Base-by-base conservation (phyloP, 2,888 invertebrate species). In the Aspidapion aeneum region DNA sequence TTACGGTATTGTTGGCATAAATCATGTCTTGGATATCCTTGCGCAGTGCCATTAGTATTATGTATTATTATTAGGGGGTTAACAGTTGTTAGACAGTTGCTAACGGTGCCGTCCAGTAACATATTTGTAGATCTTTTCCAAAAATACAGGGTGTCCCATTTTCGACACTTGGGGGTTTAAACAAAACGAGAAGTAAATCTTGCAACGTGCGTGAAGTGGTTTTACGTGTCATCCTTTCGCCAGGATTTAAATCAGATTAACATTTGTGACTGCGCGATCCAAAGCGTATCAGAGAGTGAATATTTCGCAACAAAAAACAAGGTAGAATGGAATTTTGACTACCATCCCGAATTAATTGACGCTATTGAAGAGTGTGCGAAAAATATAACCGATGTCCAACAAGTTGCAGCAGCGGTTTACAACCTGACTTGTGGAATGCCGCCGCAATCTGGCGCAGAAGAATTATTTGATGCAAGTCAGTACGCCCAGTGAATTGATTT, bases 241-340 rank as follows among this genome's bases (percentile, higher is more conserved):
- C 65, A 69, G 1, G 74, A 78, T 66, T 71, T 84, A 51, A 79
- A 79, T 51, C 74, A 75, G 21, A 77, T 82, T 65, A 75, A 81
- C 50, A 80, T 85, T 69, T 85, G 84, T 66, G 76, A 78, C 1
- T 77, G 81, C 56, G 82, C 82, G 12, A 79, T 84, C 18, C 82
- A 81, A 18, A 63, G 62, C 58, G 55, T 56, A 3, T 21, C 63
- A 12, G 19, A 60, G 3, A 55, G n/a, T 12, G 21, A 20, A 1
- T 7, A 17, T 18, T 18, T 35, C 12, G 18, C 19, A 21, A n/a
- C 58, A 2, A 22, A 18, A 12, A 57, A 49, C 18, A 50, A 35
- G 17, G 19, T 51, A 62, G 22, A 62, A 48, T 82, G 81, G 80
- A 66, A 71, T 55, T 66, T 79, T 1, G 71, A 76, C 62, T 68